A percentile compares a stretch with the other conserved stretches of the same genome.
These are phyloP conservation scores for Lutraria rhynchaena DNA, from an alignment of 1,140 invertebrate species.

Conservation along the genomic window DNA sequence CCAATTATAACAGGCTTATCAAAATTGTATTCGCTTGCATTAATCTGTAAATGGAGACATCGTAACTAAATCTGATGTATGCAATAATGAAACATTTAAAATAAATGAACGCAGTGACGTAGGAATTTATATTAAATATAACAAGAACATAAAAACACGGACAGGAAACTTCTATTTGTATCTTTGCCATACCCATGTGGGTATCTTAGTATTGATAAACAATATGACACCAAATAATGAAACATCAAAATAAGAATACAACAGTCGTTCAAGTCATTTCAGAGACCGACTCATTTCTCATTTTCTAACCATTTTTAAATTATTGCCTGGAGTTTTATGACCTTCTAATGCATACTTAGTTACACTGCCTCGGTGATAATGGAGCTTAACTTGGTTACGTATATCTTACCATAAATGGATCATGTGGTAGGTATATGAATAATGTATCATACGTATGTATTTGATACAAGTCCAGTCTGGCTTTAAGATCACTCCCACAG, in stretches of 20 bases:
- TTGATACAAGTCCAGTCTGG: constrained; percentile 43
- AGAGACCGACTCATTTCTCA: no score
- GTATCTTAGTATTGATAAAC: background rate
- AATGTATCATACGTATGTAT: constrained; percentile 55
- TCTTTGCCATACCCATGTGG: background rate
- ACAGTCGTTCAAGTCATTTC: no score
- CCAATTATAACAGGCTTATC: constrained; percentile 79
- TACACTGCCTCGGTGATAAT: no score
- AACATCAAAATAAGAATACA: background rate
- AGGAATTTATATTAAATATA: no score
- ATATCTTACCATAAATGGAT: constrained; percentile 53
- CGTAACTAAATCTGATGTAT: no score
- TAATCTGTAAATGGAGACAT: constrained; percentile 35
- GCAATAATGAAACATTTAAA: no score
- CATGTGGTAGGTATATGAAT: constrained; percentile 33
- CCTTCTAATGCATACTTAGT: no score
- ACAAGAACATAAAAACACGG: no score
- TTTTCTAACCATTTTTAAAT: no score
- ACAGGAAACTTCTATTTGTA: background rate
- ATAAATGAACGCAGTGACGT: no score
- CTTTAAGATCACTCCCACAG: background rate
- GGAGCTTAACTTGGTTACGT: no score
- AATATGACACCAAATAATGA: background rate
- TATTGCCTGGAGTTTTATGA: no score
- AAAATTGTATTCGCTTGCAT: constrained; percentile 66